phyloP scores from a whole-genome alignment of 2,113 vertebrate species.

The Tupaia tana region DNA sequence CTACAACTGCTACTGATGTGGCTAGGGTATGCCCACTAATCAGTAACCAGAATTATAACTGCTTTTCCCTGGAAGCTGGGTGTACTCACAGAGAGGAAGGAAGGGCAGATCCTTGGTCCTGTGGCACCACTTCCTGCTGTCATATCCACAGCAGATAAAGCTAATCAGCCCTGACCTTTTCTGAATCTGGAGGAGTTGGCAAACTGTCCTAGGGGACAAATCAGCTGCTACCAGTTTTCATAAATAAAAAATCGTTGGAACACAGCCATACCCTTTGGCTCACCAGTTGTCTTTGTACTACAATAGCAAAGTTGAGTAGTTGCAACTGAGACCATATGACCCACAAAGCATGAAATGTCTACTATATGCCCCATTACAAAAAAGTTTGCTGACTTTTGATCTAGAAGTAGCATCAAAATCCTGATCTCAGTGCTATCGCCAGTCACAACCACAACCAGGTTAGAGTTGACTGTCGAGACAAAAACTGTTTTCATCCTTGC shows the following conservation, averaged over 20 bases:
- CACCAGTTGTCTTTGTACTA: neutral
- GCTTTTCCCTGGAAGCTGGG: neutral
- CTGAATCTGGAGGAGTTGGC: neutral
- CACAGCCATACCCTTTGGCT: neutral
- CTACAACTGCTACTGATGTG: neutral
- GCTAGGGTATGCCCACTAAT: neutral
- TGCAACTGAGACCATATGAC: neutral
- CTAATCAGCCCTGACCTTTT: neutral
- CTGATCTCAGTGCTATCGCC: neutral
- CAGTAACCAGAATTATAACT: neutral
- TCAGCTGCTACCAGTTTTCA: neutral
- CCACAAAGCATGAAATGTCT: neutral
- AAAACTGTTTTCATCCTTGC: conserved; percentile 5
- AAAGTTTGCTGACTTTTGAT: neutral
- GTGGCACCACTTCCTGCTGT: neutral
- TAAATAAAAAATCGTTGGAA: conserved; percentile 28
- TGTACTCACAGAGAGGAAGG: neutral
- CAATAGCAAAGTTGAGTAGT: neutral
- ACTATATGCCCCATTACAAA: neutral
- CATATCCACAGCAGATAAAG: neutral
- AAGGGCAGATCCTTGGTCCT: neutral
- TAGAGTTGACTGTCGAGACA: neutral
- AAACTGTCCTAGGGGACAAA: neutral
- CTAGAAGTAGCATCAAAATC: neutral
- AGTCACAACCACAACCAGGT: neutral